Evolutionary conservation across 1,140 invertebrate species (phyloP).

Genomic region (Bombus haemorrhoidalis): DNA sequence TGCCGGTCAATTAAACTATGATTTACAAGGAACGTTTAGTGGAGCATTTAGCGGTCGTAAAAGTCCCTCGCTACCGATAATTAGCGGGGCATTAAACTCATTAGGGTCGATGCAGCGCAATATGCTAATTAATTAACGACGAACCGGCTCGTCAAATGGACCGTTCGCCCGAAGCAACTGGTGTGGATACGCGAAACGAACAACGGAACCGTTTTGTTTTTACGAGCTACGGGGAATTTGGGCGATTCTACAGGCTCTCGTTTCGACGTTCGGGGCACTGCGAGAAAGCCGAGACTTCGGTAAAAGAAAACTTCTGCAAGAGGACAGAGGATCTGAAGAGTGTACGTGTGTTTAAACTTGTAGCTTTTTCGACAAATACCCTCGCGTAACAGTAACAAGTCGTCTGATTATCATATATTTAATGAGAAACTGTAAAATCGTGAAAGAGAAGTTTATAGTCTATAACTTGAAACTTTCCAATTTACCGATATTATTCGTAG

Average conservation of each 20-base stretch:
- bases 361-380: too few relatives aligned
- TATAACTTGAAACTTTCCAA: too few relatives aligned
- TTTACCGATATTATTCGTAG: too few relatives aligned
- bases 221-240: neutral
- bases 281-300: neutral
- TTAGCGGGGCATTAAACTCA: slow-evolving; percentile 65
- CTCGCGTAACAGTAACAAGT: too few relatives aligned
- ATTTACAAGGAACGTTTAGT: slow-evolving; percentile 66
- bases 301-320: neutral
- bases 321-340: neutral
- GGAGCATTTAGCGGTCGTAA: slow-evolving; percentile 62
- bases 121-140: slow-evolving; percentile 68
- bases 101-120: slow-evolving; percentile 51
- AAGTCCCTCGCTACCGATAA: slow-evolving; percentile 66
- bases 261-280: neutral
- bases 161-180: neutral
- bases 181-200: neutral
- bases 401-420: too few relatives aligned
- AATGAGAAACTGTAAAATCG: too few relatives aligned
- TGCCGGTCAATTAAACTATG: slow-evolving; percentile 64
- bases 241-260: neutral
- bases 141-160: slow-evolving; percentile 43
- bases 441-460: too few relatives aligned
- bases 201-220: slow-evolving; percentile 1
- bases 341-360: too few relatives aligned